Evolutionary conservation across 2,888 invertebrate genomes (phyloP).

Genomic region (Apoda limacodes): DNA sequence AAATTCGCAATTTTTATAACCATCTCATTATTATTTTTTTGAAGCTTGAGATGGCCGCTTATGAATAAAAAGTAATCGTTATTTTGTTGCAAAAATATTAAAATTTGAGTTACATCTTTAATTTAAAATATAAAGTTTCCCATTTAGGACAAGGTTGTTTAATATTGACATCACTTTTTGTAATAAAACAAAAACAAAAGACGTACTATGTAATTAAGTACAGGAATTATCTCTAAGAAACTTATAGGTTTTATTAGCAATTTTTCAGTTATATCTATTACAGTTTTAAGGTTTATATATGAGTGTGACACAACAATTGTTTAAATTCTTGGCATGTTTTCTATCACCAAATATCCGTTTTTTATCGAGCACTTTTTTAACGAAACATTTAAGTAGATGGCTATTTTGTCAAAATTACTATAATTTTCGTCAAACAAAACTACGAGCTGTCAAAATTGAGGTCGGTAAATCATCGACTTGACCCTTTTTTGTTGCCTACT

Average conservation of each 20-base stretch:
- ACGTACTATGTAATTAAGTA: no score
- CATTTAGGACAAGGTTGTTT: no score
- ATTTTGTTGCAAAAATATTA: conserved; percentile 62
- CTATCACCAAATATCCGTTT: conserved; percentile 42
- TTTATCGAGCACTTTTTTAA: conserved; percentile 26
- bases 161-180: no score
- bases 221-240: no score
- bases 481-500: conserved; percentile 52
- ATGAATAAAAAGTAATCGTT: conserved; percentile 58
- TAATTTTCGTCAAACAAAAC: conserved; percentile 64
- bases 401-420: conserved; percentile 65
- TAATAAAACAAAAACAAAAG: no score
- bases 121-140: no score
- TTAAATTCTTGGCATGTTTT: no score
- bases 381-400: conserved; percentile 57
- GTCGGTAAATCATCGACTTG: conserved; percentile 61
- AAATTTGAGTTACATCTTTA: no score
- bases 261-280: no score
- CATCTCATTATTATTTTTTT: conserved; percentile 61
- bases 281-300: no score
- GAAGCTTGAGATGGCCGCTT: conserved; percentile 48
- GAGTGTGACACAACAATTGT: no score
- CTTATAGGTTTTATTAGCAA: no score
- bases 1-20: conserved; percentile 64
- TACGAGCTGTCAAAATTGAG: conserved; percentile 65